Conservation (phyloP, 1,140 invertebrate genomes). For the Stegodyphus mimosarum region DNA sequence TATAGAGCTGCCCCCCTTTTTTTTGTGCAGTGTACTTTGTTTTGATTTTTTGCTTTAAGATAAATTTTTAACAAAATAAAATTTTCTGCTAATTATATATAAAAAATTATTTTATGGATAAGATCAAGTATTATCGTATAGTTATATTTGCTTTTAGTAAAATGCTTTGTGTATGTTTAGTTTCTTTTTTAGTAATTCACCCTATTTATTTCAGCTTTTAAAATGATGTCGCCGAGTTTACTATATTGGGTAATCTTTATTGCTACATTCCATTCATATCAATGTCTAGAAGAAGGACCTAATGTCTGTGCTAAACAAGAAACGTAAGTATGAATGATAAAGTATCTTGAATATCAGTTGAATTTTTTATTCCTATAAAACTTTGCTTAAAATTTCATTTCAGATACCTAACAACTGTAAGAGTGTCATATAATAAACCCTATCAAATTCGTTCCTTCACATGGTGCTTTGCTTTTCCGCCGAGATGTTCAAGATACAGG, state of each 20-base stretch:
- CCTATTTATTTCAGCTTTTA: slow-evolving; percentile 27
- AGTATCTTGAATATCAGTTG: too few species aligned
- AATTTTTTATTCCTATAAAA: neutral
- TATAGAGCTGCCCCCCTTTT: too few species aligned
- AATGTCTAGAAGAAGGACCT: slow-evolving; percentile 68
- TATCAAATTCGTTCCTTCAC: slow-evolving; percentile 82
- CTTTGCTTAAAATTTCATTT: slow-evolving; percentile 61
- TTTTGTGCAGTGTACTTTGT: too few species aligned
- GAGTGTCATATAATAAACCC: slow-evolving; percentile 81
- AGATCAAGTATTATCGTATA: too few species aligned
- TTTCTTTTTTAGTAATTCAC: too few species aligned
- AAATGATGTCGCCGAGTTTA: slow-evolving; percentile 15
- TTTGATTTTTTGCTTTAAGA: too few species aligned
- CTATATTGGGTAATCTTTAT: slow-evolving; percentile 11
- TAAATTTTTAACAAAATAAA: too few species aligned
- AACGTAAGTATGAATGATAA: slow-evolving; percentile 69
- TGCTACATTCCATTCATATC: slow-evolving; percentile 9
- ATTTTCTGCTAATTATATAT: too few species aligned
- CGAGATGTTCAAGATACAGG: slow-evolving; percentile 86
- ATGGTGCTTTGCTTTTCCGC: slow-evolving; percentile 86
- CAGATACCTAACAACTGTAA: slow-evolving; percentile 79
- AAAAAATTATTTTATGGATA: too few species aligned
- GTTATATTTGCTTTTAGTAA: too few species aligned
- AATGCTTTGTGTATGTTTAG: too few species aligned
- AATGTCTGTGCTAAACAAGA: slow-evolving; percentile 73